phyloP scores from a whole-genome alignment of 2,888 invertebrate species.

The Podotricha telesiphe region DNA sequence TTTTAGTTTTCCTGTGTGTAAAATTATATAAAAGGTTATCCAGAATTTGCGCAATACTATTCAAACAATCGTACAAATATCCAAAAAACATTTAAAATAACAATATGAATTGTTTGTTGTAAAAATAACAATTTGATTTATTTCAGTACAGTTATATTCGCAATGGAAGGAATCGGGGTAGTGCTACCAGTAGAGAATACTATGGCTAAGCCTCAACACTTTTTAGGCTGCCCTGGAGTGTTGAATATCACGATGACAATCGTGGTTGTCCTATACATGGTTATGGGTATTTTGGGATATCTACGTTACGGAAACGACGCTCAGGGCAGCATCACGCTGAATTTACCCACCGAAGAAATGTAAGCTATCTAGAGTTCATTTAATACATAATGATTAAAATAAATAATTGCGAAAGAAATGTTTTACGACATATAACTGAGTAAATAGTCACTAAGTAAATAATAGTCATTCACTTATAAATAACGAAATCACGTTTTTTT shows the following conservation, averaged over 20 bases:
- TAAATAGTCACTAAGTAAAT: no score
- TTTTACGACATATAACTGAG: no score
- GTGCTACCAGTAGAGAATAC: conserved; percentile 96
- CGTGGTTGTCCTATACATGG: conserved; percentile 90
- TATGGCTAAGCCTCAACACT: conserved; percentile 92
- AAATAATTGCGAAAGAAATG: no score
- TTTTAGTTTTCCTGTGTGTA: no score
- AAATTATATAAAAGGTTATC: no score
- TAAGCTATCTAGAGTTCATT: conserved; percentile 70
- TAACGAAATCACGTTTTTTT: no score
- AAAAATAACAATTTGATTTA: conserved; percentile 28
- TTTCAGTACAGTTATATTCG: conserved; percentile 95
- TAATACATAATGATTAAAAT: not conserved
- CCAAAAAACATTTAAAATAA: no score
- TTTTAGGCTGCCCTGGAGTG: conserved; percentile 92
- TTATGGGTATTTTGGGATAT: conserved; percentile 95
- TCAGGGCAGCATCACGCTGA: conserved; percentile 91
- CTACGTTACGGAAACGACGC: conserved; percentile 90
- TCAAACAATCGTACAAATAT: not conserved
- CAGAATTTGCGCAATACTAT: no score
- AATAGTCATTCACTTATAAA: no score
- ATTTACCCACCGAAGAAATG: conserved; percentile 87
- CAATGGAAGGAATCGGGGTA: conserved; percentile 97
- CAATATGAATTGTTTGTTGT: no score
- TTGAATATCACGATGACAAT: conserved; percentile 93